These are phyloP conservation scores for Lynx canadensis DNA, from an alignment of 2,113 vertebrate genomes.

Conservation along the genomic window DNA sequence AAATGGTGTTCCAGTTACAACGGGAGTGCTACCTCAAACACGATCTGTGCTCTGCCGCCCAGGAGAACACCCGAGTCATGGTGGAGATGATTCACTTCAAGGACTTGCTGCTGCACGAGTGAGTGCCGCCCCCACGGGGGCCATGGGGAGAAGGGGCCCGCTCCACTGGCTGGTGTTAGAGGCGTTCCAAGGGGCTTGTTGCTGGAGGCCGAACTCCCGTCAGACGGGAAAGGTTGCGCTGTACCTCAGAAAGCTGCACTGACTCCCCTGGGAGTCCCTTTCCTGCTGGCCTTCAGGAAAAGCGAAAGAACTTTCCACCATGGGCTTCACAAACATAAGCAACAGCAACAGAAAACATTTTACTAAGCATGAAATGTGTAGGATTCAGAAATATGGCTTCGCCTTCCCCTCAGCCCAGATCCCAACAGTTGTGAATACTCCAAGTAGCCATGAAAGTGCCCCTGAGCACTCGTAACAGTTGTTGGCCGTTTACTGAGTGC, in stretches of 20 bases:
- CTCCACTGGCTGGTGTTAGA: not conserved
- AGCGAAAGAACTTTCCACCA: not conserved
- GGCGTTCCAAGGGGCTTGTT: not conserved
- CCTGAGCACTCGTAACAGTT: not conserved
- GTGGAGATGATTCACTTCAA: conserved; percentile 99
- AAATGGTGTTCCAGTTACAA: conserved; percentile 98
- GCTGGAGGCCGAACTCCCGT: not conserved
- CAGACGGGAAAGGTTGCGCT: not conserved
- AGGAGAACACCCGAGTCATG: conserved; percentile 96
- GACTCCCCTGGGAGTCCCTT: not conserved
- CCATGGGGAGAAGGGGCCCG: rapidly evolving
- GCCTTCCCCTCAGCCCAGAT: not conserved
- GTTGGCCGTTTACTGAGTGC: not conserved
- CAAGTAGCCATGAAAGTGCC: not conserved
- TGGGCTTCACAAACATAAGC: not conserved
- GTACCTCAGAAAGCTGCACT: not conserved
- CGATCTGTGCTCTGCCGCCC: conserved; percentile 96
- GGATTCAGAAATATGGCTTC: not conserved
- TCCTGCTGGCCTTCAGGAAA: conserved; percentile 16
- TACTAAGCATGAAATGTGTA: not conserved
- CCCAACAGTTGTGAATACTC: not conserved
- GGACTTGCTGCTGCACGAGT: conserved; percentile 97
- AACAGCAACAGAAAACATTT: not conserved
- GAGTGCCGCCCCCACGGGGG: conserved; percentile 78
- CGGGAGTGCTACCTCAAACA: conserved; percentile 98